A percentile compares a stretch with the other conserved stretches of the same genome.
phyloP scores from a whole-genome alignment of 2,797 vertebrate species.

The Takifugu ocellatus region DNA sequence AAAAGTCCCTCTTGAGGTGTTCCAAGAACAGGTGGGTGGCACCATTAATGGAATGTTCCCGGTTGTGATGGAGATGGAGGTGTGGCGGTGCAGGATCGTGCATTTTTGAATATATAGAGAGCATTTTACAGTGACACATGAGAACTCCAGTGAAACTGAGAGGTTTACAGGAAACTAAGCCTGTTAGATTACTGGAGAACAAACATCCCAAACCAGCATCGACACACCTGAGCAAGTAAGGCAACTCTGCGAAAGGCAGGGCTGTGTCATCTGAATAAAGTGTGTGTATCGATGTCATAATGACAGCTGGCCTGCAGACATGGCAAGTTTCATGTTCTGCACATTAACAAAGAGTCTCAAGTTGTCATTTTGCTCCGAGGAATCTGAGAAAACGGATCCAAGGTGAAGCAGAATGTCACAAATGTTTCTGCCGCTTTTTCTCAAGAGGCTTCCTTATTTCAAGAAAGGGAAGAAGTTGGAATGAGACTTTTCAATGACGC shows the following conservation, averaged over 20 bases:
- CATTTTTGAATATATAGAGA: neutral
- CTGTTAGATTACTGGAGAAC: conserved; percentile 35
- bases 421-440: conserved; percentile 36
- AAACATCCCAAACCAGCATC: conserved; percentile 27
- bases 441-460: conserved; percentile 33
- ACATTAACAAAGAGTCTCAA: conserved; percentile 41
- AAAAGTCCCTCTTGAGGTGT: too few relatives aligned
- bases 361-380: conserved; percentile 31
- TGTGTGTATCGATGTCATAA: conserved; percentile 15
- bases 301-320: conserved; percentile 40
- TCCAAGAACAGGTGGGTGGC: conserved; percentile 3
- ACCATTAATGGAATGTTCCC: conserved; percentile 33
- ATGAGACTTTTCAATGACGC: neutral
- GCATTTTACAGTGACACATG: conserved; percentile 1
- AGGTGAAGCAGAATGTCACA: conserved; percentile 40
- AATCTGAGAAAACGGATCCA: conserved; percentile 39
- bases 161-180: conserved; percentile 31
- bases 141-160: conserved; percentile 5
- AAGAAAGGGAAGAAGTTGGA: neutral
- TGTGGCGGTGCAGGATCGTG: conserved; percentile 9
- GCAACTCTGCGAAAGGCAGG: conserved; percentile 43
- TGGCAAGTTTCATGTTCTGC: conserved; percentile 33
- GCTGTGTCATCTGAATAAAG: conserved; percentile 45
- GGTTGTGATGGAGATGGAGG: neutral
- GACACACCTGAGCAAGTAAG: conserved; percentile 58